Evolutionary conservation across 2,797 vertebrate species (phyloP), one percentile per base, ranked within the genome.

Genomic region (Euthynnus affinis): DNA sequence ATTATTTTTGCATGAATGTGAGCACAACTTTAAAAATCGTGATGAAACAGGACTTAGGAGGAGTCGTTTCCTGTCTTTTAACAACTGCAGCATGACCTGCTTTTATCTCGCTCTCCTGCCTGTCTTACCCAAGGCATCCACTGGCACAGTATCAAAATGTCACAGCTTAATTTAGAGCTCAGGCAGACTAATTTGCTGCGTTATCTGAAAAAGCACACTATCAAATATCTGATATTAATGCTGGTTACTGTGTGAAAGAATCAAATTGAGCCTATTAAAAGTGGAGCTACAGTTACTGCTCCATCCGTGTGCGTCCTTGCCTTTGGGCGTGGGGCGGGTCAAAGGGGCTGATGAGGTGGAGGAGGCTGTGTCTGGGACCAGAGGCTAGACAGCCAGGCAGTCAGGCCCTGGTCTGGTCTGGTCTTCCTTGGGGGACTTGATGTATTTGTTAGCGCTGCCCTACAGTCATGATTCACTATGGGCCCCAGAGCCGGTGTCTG

Each of bases 401-500:
- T 37, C 34, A 37, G 40, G 13, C 40, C 84, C 71, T 40, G 64
- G 71, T 71, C 75, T 51, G 46, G 42, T 78, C 64, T 51, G 49
- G 46, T 79, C 64, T 80, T 93, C 91, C 88, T 78, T 64, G 2
- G 91, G 89, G 92, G 92, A 20, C 69, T 69, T 69, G 64, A 58
- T 83, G 66, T 85, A 85, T 93, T 93, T 92, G 91, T 91, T 90
- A 89, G 84, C 18, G 63, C 60, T 80, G 90, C 89, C 89, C 87
- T 86, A 32, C 27, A 86, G 89, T 85, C 80, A 84, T 89, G 81
- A 91, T 92, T 89, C 86, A 91, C 78, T 34, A 59, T 29, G 37
- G 53, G 71, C 84, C 82, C 82, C 73, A 37, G 70, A 87, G 83
- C 71, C 4, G 15, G 58, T 46, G 73, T 88, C 87, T 86, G 76